These are phyloP conservation scores for Sphinx pinastri DNA, from an alignment of 2,888 invertebrate species.

Conservation along the genomic window DNA sequence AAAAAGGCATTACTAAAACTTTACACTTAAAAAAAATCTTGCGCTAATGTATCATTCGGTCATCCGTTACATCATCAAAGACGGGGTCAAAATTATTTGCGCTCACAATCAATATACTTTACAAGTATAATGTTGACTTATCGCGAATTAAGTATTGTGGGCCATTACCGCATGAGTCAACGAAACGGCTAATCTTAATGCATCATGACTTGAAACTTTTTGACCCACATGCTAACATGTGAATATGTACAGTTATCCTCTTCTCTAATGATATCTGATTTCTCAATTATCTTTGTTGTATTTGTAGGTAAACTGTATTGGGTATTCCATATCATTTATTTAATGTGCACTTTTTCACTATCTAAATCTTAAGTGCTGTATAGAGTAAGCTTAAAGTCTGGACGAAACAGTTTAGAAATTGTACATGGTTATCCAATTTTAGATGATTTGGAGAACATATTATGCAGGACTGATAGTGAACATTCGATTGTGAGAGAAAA, in stretches of 20 bases:
- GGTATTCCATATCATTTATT: background rate
- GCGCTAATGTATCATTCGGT: background rate
- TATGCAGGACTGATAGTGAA: too few relatives aligned
- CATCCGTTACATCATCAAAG: background rate
- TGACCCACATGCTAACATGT: slow-evolving; percentile 44
- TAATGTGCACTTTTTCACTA: background rate
- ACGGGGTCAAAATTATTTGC: slow-evolving; percentile 1
- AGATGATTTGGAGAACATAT: background rate
- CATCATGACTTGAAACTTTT: slow-evolving; percentile 47
- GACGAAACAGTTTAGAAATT: too few relatives aligned
- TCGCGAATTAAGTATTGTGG: slow-evolving; percentile 17
- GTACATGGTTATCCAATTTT: background rate
- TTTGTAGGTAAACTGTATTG: background rate
- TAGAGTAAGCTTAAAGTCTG: background rate
- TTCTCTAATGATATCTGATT: background rate
- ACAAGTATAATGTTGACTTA: slow-evolving; percentile 31
- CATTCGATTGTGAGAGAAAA: too few relatives aligned
- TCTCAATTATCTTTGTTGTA: background rate
- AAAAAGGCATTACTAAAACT: too few relatives aligned
- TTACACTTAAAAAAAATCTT: too few relatives aligned
- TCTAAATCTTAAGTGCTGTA: background rate
- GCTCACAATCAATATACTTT: slow-evolving; percentile 22
- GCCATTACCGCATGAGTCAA: slow-evolving; percentile 41
- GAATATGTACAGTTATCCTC: slow-evolving; percentile 35
- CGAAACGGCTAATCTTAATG: slow-evolving; percentile 48